Base-by-base conservation (phyloP, 2,888 invertebrate species). In the Drosophila cognata region DNA sequence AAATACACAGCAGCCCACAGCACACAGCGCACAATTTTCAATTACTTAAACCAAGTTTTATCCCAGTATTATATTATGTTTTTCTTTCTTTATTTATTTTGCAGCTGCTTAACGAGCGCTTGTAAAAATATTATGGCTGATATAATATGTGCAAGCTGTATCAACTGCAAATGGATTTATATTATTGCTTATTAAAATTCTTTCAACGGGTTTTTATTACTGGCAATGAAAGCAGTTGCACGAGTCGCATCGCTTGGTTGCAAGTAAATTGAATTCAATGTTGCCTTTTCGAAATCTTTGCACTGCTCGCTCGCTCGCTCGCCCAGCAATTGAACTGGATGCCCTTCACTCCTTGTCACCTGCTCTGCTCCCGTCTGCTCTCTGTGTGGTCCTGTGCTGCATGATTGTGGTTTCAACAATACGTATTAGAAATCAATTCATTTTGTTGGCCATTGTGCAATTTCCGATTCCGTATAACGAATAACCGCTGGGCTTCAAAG, bases 351-450 rank as follows among this genome's bases (percentile, higher is more conserved):
- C 4, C 53, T 41, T 33, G 43, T 51, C 46, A 73, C 56, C 65
- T 57, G n/a, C 51, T 35, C n/a, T 35, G 52, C 21, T n/a, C 46
- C 16, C 52, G 25, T 53, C n/a, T 21, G 21, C 21, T 21, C 21
- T 68, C 21, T 59, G 55, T 56, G 10, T 43, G 7, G 4, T 5
- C n/a, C 55, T 29, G 25, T 55, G 16, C 28, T 2, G 55, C 25
- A 11, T 18, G 55, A 38, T 56, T 79, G 59, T 64, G 55, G 58
- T 21, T 35, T 16, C 38, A 59, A 70, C 79, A 74, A 70, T 74
- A 50, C 75, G 82, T 70, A 84, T 85, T 88, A 89, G 80, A 78
- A 86, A 86, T 82, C 85, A 86, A 86, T 88, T 86, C 88, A 89
- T 86, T 85, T 85, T 77, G 74, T 73, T 80, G 64, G 75, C 82